phyloP scores from a whole-genome alignment of 2,113 vertebrate species.

The Myiagra hebetior region DNA sequence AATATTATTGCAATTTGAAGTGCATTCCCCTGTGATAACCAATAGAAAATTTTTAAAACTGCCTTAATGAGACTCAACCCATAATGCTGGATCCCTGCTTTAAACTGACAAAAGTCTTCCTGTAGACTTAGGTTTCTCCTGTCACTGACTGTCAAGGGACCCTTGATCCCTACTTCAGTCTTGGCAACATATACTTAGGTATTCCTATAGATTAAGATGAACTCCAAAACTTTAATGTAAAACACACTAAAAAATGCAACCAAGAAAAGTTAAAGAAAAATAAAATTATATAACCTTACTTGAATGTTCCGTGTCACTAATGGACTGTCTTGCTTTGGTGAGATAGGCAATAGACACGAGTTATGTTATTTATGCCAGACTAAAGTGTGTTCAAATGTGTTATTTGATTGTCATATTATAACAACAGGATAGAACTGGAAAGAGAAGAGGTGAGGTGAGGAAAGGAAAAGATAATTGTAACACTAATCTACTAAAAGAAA shows the following conservation, averaged over 20 bases:
- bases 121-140: background rate
- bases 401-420: background rate
- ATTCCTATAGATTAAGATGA: background rate
- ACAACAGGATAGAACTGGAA: background rate
- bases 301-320: background rate
- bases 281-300: background rate
- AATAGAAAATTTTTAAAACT: background rate
- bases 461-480: background rate
- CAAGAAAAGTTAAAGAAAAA: background rate
- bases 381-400: background rate
- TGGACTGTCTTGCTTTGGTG: background rate
- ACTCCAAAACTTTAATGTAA: background rate
- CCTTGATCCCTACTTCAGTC: background rate
- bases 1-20: background rate
- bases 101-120: background rate
- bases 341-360: fast-evolving
- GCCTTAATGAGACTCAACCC: background rate
- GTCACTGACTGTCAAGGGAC: background rate
- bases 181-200: background rate
- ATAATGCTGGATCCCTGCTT: background rate
- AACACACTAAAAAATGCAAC: background rate
- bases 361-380: background rate
- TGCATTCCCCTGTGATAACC: background rate
- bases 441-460: background rate
- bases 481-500: background rate